A percentile compares a stretch with the other conserved stretches of the same genome.
phyloP scores from a whole-genome alignment of 2,113 vertebrate genomes.

The Turdus rufiventris region DNA sequence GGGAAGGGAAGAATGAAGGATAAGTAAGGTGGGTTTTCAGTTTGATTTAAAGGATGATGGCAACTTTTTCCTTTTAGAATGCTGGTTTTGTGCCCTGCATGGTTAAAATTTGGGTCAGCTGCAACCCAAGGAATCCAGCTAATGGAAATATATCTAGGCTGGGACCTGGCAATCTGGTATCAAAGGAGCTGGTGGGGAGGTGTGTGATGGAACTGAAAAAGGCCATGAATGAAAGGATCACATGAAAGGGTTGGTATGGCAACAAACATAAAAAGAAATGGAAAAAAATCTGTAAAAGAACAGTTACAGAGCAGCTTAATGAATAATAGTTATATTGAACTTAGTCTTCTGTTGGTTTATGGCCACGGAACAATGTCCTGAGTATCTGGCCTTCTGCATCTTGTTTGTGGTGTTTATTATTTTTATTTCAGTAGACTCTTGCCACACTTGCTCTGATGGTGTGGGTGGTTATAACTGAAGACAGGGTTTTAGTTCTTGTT shows the following conservation, averaged over 20 bases:
- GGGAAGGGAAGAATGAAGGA: background rate
- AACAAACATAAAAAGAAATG: background rate
- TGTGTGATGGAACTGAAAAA: background rate
- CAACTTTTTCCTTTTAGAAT: background rate
- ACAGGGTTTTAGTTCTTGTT: background rate
- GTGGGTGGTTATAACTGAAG: background rate
- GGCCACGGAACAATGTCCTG: background rate
- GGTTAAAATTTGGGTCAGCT: background rate
- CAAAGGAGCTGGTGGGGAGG: background rate
- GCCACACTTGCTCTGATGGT: background rate
- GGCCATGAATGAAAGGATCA: background rate
- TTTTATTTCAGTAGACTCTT: background rate
- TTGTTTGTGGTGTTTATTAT: background rate
- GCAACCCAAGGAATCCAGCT: background rate
- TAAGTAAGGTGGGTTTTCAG: background rate
- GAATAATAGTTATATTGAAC: background rate
- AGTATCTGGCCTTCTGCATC: background rate
- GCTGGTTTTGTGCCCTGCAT: background rate
- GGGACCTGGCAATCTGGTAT: background rate
- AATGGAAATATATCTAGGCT: background rate
- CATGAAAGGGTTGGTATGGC: background rate
- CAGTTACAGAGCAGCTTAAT: background rate
- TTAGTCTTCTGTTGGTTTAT: background rate
- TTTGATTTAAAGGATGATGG: background rate
- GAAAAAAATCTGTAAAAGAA: background rate